Evolutionary conservation across 1,140 invertebrate species (phyloP).

Genomic region (Drosophila kanapiae): DNA sequence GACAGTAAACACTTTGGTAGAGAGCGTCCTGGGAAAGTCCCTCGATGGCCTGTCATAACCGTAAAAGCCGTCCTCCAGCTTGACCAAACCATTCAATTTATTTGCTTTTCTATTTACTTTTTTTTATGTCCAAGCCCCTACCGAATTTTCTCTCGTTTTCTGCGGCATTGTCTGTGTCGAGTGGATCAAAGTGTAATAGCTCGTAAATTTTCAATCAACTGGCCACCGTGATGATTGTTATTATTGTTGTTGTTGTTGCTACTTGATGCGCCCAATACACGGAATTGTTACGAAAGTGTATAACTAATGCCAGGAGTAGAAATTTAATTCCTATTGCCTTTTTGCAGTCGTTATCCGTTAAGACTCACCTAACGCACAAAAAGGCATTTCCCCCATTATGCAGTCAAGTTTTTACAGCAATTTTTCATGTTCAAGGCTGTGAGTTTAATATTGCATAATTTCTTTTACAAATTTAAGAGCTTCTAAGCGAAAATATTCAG

Average conservation of each 20-base stretch:
- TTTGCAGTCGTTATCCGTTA: not conserved
- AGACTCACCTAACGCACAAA: not conserved
- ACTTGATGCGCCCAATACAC: conserved; percentile 16
- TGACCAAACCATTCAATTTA: conserved; percentile 53
- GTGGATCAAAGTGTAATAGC: conserved; percentile 63
- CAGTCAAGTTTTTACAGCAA: not conserved
- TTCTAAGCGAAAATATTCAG: not conserved
- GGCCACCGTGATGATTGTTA: conserved; percentile 11
- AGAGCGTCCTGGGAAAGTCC: too few species aligned
- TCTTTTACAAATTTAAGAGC: too few species aligned
- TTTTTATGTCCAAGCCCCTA: conserved; percentile 19
- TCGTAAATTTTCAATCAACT: conserved; percentile 62
- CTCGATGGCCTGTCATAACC: conserved; percentile 39
- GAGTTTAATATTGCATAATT: not conserved
- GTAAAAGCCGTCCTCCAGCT: conserved; percentile 22
- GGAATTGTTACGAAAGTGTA: conserved; percentile 20
- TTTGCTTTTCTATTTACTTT: conserved; percentile 49
- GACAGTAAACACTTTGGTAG: conserved; percentile 30
- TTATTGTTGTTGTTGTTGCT: conserved; percentile 1
- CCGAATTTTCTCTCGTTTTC: not conserved
- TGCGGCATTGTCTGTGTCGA: conserved; percentile 33
- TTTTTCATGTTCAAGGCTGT: not conserved
- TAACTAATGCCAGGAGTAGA: conserved; percentile 13
- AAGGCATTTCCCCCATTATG: not conserved
- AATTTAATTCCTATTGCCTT: conserved; percentile 25